phyloP scores from a whole-genome alignment of 2,888 invertebrate genomes.

The Tipula confusa region DNA sequence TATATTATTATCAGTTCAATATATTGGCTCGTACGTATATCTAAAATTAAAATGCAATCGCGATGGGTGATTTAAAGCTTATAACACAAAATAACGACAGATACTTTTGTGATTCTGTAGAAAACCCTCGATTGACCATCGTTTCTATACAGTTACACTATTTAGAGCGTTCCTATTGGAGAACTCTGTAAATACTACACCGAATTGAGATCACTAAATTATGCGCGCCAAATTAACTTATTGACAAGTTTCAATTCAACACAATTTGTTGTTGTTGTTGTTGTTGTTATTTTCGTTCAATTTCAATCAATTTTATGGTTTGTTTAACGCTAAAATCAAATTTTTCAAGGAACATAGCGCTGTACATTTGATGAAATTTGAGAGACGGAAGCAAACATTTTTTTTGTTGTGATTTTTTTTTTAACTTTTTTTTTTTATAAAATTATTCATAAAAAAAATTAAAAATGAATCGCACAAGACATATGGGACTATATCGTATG shows the following conservation, averaged over 20 bases:
- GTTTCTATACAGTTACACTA: no score
- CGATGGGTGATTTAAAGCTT: not conserved
- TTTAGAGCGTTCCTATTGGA: no score
- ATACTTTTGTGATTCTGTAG: not conserved
- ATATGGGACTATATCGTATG: not conserved
- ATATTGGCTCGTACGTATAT: not conserved
- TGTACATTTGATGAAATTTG: not conserved
- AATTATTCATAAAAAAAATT: not conserved
- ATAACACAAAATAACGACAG: not conserved
- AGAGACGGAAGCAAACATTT: not conserved
- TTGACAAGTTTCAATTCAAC: not conserved
- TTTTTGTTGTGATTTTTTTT: not conserved
- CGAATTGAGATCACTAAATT: not conserved
- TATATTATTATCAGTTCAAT: slow-evolving; percentile 12
- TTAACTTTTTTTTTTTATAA: not conserved
- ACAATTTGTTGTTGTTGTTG: not conserved
- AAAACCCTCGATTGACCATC: not conserved
- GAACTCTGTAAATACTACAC: no score
- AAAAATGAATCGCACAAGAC: not conserved
- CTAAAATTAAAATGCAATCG: not conserved
- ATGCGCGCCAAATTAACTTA: not conserved
- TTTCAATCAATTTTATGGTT: not conserved
- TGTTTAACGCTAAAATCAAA: not conserved
- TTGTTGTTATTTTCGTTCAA: not conserved
- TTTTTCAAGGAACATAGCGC: not conserved